Base-by-base conservation (phyloP, 2,797 vertebrate species). In the Galaxias olidus region DNA sequence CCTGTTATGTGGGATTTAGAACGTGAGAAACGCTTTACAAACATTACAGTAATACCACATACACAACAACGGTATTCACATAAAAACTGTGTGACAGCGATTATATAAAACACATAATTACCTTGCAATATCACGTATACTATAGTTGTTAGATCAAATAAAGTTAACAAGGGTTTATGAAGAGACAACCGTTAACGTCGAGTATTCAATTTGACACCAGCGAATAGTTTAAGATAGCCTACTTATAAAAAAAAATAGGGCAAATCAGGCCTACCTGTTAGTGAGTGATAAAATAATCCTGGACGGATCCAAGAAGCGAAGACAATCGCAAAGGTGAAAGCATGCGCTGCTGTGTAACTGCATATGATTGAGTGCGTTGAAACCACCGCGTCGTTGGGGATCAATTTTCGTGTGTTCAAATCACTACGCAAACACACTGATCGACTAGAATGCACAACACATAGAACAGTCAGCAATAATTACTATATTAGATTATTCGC, bases 311-410 rank as follows among this genome's bases (percentile, higher is more conserved):
- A 82, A 73, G 81, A 80, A 71, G 81, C 75, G 50, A 9, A 83
- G 81, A 76, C 85, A 85, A 79, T 79, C 81, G 80, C 79, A 84
- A 93, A 94, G 93, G 93, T 93, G 93, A 93, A 94, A 91, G 90
- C 91, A 86, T 88, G 93, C 90, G 91, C 91, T 92, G 89, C 88
- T 90, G 92, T 91, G 91, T 88, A 89, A 90, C 93, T 89, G 93
- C 93, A 90, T 85, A 88, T 91, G 91, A 94, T 92, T 93, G 93
- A 94, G 93, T 90, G 92, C 86, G 93, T 77, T 89, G 83, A 89
- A 86, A 92, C 93, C 90, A 93, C 81, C 74, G 79, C 52, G 75
- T 76, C 67, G 76, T 70, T 74, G 87, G 84, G 88, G 89, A 71
- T 60, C 56, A 59, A 46, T 6, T 7, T 20, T 10, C 1, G 42